Base-by-base conservation (phyloP, 2,888 invertebrate genomes). In the Diachrysia chrysitis region DNA sequence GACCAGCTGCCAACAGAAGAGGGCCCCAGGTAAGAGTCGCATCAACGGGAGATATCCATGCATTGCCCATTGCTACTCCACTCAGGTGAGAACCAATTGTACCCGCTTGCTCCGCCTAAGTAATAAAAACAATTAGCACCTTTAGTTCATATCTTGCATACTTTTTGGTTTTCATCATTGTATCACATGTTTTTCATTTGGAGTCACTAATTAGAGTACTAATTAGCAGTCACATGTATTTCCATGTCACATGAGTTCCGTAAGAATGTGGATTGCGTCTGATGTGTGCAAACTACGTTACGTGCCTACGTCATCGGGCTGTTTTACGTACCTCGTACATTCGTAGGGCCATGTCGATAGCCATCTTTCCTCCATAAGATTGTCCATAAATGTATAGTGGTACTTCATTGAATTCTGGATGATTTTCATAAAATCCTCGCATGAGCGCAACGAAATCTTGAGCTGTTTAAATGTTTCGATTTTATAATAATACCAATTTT, bases 301-400 rank as follows among this genome's bases (percentile, higher is more conserved):
- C 21, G 51, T 54, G 16, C 25, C 3, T 54, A 16, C 23, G 23
- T 25, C 25, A n/a, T 6, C n/a, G n/a, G 9, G n/a, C 9, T 51
- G 19, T 12, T 29, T 29, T 46, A 72, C 78, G 77, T 87, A 96
- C 97, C 90, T 96, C 93, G 66, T 93, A 86, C 88, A 97, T 95
- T 63, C 92, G 87, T 84, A 95, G 88, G 10, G 97, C 98, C 89
- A 98, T 98, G 83, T 98, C 98, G 0, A 97, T 96, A 0, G 98
- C 97, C 98, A 98, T 98, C 94, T 99, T 99, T 1, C 98, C 99
- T 19, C 99, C 99, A 89, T 99, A 99, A 0, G 98, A 98, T 90
- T 99, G 98, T 25, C 97, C 97, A 84, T 98, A 97, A 71, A 99
- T 98, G 87, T 98, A 98, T 42, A 98, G 94, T 0, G 98, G 97